Percentiles rank a stretch among this genome's conserved stretches.
Conservation (phyloP, 2,797 vertebrate species). For the Rhyacichthys aspro region DNA sequence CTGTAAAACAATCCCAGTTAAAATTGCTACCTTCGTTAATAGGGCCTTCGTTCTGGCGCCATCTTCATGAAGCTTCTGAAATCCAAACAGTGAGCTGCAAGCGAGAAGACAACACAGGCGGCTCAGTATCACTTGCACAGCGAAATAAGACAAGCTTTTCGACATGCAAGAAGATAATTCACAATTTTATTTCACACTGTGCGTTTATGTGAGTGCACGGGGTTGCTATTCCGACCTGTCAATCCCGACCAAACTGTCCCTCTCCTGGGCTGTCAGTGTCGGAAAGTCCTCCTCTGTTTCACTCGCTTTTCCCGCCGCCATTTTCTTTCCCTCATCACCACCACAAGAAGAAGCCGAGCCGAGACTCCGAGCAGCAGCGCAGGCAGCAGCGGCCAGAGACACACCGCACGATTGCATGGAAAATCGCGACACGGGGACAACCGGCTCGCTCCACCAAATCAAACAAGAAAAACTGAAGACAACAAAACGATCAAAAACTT, state of each 20-base stretch:
- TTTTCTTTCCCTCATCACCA: constrained; percentile 99
- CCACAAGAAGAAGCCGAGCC: constrained; percentile 84
- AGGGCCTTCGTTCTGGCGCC: constrained; percentile 99
- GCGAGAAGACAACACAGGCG: constrained; percentile 81
- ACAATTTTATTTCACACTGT: constrained; percentile 35
- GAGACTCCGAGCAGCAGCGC: constrained; percentile 85
- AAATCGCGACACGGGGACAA: constrained; percentile 81
- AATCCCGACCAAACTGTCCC: constrained; percentile 89
- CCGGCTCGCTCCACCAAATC: constrained; percentile 71
- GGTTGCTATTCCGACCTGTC: constrained; percentile 87
- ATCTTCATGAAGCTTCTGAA: constrained; percentile 99
- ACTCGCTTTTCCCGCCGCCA: constrained; percentile 99
- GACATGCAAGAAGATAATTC: constrained; percentile 31
- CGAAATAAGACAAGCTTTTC: constrained; percentile 39
- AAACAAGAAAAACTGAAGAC: constrained; percentile 54
- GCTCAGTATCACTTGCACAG: constrained; percentile 75
- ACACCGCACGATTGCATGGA: constrained; percentile 99
- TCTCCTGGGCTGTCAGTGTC: constrained; percentile 96
- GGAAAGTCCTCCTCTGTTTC: constrained; percentile 99
- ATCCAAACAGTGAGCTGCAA: constrained; percentile 95
- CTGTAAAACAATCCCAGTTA: constrained; percentile 32
- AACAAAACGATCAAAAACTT: constrained; percentile 72
- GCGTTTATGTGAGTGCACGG: constrained; percentile 44
- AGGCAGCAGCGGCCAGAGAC: constrained; percentile 89
- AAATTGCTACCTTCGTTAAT: constrained; percentile 89